Base-by-base conservation (phyloP, 2,888 invertebrate genomes). In the Drosophila paramelanica region DNA sequence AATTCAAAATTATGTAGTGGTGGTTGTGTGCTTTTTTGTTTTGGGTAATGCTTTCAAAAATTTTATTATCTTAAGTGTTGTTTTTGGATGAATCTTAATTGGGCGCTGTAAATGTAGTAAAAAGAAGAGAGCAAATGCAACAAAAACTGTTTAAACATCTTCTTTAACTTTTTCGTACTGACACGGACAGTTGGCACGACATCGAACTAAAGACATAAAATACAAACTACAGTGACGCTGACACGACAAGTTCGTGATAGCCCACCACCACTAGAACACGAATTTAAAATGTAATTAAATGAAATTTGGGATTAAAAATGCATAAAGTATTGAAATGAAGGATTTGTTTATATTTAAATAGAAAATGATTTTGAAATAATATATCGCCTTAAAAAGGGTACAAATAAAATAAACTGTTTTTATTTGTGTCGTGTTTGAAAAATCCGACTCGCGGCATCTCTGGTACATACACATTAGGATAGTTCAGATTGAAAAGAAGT, bases 81-180 rank as follows among this genome's bases (percentile, higher is more conserved):
- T 51, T 52, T 61, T 67, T 67, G 60, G 64, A 66, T 68, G 69
- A 61, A 46, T 71, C 27, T 66, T 45, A 57, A 50, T 33, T 14
- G 53, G 58, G 46, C 67, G 65, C 77, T 77, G 77, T 50, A 76
- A 77, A 77, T 67, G 79, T 80, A 86, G 60, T 64, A 81, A 81
- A 62, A 70, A 73, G 50, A 71, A 55, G 50, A 66, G 58, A 68
- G 55, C 45, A 45, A 67, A 70, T 67, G 67, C 67, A 57, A 66
- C 69, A 67, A 64, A 62, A 62, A 67, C 67, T 57, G 52, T 67
- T 74, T 62, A 45, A 67, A 61, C 39, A 58, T 67, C 60, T 64
- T 51, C 50, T 62, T 62, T 47, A 46, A 33, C n/a, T 58, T 60
- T 67, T 31, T 38, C 13, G 45, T 53, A 46, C 49, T 51, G 39